Evolutionary conservation across 2,113 vertebrate genomes (phyloP).

Genomic region (Anser cygnoides): DNA sequence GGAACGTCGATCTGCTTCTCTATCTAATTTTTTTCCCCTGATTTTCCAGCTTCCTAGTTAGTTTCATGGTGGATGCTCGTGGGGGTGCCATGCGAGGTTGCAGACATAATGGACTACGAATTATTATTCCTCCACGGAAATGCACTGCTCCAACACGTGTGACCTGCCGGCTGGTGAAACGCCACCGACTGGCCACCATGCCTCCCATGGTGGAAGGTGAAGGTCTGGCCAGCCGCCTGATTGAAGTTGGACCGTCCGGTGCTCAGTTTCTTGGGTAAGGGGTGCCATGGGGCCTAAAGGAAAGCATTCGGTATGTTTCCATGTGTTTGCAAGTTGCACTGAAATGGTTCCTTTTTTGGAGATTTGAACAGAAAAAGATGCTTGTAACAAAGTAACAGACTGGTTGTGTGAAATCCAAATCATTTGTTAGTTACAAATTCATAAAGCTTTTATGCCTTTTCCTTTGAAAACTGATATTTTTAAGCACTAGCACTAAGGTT

Average conservation of each 20-base stretch:
- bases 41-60: constrained; percentile 92
- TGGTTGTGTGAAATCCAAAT: background rate
- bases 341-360: background rate
- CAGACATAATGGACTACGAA: constrained; percentile 93
- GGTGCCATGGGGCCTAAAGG: background rate
- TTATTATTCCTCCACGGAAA: constrained; percentile 94
- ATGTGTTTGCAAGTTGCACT: background rate
- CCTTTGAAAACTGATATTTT: background rate
- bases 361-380: background rate
- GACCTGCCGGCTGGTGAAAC: constrained; percentile 95
- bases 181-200: constrained; percentile 95
- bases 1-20: fast-evolving
- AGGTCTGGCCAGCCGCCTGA: constrained; percentile 91
- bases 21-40: constrained; percentile 1
- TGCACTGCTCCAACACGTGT: constrained; percentile 95
- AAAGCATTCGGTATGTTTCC: fast-evolving
- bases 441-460: background rate
- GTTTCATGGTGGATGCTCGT: constrained; percentile 98
- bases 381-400: background rate
- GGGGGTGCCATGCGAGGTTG: constrained; percentile 97
- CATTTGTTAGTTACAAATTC: background rate
- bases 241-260: constrained; percentile 96
- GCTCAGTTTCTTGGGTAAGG: constrained; percentile 99
- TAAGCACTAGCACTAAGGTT: background rate
- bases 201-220: constrained; percentile 97